Conservation (phyloP, 2,888 invertebrate species). For the Trypoxylon attenuatum region DNA sequence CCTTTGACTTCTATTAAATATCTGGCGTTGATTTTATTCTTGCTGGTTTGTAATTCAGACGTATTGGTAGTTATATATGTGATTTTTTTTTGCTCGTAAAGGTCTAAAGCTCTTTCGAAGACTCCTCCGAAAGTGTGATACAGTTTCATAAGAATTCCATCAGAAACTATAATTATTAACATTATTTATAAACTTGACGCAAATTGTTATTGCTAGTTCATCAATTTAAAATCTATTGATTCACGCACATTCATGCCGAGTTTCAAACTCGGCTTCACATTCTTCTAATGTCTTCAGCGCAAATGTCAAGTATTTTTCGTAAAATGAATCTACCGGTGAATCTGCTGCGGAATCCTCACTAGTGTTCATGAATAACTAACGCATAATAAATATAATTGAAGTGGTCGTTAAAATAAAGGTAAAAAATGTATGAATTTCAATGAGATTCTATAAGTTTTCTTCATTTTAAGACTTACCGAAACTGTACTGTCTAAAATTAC, state of each 20-base stretch:
- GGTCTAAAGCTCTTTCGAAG: constrained; percentile 78
- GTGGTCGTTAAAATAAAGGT: no score
- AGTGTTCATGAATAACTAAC: no score
- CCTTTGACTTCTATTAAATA: constrained; percentile 79
- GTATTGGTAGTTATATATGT: constrained; percentile 72
- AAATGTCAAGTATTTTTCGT: not conserved
- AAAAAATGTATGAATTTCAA: no score
- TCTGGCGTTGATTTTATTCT: constrained; percentile 56
- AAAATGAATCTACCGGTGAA: not conserved
- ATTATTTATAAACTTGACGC: not conserved
- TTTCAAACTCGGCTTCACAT: not conserved
- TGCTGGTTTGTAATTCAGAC: constrained; percentile 26
- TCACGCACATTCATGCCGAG: not conserved
- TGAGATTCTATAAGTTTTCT: no score
- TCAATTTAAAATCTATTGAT: not conserved
- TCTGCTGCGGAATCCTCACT: not conserved
- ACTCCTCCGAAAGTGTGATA: constrained; percentile 79
- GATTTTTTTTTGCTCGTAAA: constrained; percentile 78
- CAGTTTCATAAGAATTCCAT: constrained; percentile 77
- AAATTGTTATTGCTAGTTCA: not conserved
- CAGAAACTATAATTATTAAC: constrained; percentile 76
- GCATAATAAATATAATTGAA: no score
- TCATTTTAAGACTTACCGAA: no score
- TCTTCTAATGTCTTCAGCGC: not conserved
- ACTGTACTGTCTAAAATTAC: no score